These are phyloP conservation scores for Apocrypta bakeri DNA, from an alignment of 1,140 invertebrate species.

Conservation along the genomic window DNA sequence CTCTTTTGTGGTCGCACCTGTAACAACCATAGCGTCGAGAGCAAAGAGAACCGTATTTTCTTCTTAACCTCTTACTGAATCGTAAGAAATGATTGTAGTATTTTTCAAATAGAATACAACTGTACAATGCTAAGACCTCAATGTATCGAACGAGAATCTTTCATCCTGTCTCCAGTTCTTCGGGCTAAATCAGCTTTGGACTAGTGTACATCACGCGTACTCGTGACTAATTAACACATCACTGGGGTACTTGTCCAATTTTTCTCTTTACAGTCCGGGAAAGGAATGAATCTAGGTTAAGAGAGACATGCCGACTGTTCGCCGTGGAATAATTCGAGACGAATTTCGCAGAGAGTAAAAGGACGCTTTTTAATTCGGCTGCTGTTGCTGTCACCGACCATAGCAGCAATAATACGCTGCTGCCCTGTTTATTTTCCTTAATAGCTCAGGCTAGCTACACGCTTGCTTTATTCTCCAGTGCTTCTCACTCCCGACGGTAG, in stretches of 20 bases:
- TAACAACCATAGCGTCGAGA: too few species aligned
- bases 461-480: neutral
- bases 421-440: neutral
- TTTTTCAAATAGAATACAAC: neutral
- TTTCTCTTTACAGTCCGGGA: neutral
- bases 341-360: neutral
- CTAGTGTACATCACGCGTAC: neutral
- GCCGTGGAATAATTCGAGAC: neutral
- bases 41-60: neutral
- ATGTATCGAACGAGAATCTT: neutral
- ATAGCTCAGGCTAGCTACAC: neutral
- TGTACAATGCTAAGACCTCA: neutral
- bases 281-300: conserved; percentile 31
- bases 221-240: conserved; percentile 23
- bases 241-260: neutral
- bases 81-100: too few species aligned
- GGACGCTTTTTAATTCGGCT: neutral
- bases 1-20: neutral
- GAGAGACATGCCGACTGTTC: neutral
- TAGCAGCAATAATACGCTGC: neutral
- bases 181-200: neutral
- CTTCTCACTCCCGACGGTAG: neutral
- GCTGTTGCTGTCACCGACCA: neutral
- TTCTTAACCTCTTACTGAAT: neutral
- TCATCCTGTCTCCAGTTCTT: neutral